Percentiles rank a stretch among this genome's conserved stretches.
Evolutionary conservation across 2,888 invertebrate species (phyloP).

Genomic region (Meghimatium bilineatum): DNA sequence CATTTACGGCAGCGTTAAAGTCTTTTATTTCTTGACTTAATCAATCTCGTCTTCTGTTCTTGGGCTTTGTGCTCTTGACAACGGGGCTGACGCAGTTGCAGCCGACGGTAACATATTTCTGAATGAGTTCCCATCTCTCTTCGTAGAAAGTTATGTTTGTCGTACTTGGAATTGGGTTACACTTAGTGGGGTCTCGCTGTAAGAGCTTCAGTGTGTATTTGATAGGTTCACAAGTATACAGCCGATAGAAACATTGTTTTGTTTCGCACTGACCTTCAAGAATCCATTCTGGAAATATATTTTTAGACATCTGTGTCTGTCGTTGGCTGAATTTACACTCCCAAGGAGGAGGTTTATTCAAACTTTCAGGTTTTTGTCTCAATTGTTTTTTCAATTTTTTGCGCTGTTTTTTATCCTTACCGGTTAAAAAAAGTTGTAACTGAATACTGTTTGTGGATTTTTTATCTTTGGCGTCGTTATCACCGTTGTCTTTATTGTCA

Average conservation of each 20-base stretch:
- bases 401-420: slow-evolving; percentile 49
- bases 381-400: slow-evolving; percentile 52
- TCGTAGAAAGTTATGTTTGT: slow-evolving; percentile 66
- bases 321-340: slow-evolving; percentile 63
- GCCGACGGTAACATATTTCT: slow-evolving; percentile 63
- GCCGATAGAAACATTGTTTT: slow-evolving; percentile 68
- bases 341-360: slow-evolving; percentile 63
- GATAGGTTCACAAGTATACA: slow-evolving; percentile 69
- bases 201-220: slow-evolving; percentile 69
- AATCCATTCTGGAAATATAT: slow-evolving; percentile 67
- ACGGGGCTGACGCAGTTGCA: slow-evolving; percentile 62
- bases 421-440: slow-evolving; percentile 38
- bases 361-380: slow-evolving; percentile 45
- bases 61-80: background rate
- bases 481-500: slow-evolving; percentile 14
- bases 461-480: slow-evolving; percentile 26
- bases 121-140: slow-evolving; percentile 66
- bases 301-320: slow-evolving; percentile 61
- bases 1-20: too few species aligned
- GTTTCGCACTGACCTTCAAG: slow-evolving; percentile 65
- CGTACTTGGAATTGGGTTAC: slow-evolving; percentile 68
- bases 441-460: slow-evolving; percentile 44
- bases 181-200: slow-evolving; percentile 65
- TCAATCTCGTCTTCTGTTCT: background rate
- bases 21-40: background rate